These are phyloP conservation scores for Urocitellus parryii DNA, from an alignment of 2,113 vertebrate genomes.

Conservation along the genomic window DNA sequence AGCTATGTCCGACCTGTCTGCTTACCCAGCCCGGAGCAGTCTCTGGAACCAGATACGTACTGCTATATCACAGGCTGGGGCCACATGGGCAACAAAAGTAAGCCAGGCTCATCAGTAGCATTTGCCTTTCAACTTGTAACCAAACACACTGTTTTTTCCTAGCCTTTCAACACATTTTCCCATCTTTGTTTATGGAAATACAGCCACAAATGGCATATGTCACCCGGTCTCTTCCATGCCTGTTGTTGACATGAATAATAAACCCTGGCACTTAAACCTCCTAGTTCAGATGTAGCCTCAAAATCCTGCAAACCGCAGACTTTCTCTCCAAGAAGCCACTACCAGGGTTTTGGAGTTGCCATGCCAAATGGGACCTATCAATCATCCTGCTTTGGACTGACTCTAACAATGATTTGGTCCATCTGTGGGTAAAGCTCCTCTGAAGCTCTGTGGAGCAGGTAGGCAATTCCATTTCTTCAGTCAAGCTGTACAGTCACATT, in stretches of 20 bases:
- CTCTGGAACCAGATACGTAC: conserved; percentile 92
- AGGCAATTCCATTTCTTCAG: too few species aligned
- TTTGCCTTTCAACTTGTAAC: neutral
- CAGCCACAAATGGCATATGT: neutral
- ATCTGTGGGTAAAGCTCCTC: neutral
- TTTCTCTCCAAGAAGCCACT: neutral
- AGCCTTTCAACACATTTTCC: neutral
- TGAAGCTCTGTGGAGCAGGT: accelerated
- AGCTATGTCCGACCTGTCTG: conserved; percentile 94
- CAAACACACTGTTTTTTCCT: neutral
- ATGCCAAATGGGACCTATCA: neutral
- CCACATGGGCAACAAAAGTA: conserved; percentile 97
- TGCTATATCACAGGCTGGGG: conserved; percentile 99
- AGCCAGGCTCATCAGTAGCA: conserved; percentile 72
- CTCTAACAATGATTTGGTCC: too few species aligned
- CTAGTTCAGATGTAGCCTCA: neutral
- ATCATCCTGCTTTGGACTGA: neutral
- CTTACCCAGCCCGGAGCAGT: conserved; percentile 88
- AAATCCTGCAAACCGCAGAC: neutral
- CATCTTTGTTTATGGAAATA: neutral
- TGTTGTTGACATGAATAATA: neutral
- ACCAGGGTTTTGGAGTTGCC: neutral
- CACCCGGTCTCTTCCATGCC: neutral
- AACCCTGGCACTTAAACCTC: neutral
- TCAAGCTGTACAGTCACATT: neutral